Conservation (phyloP, 2,797 vertebrate species). For the Rhadinocentrus ornatus region DNA sequence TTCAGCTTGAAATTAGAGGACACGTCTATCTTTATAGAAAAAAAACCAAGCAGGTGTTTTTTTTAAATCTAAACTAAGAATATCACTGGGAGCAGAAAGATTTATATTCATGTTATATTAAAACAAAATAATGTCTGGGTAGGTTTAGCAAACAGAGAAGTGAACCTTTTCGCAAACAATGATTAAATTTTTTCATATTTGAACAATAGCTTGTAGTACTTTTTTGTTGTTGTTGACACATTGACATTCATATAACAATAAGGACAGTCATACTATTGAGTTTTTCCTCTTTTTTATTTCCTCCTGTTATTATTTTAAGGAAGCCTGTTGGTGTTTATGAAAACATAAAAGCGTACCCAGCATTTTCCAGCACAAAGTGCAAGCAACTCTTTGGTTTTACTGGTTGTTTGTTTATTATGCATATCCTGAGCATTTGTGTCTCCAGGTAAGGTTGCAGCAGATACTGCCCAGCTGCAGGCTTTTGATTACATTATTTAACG, state of each 20-base stretch:
- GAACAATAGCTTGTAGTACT: background rate
- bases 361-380: conserved; percentile 6
- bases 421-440: background rate
- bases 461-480: conserved; percentile 29
- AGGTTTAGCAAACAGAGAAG: conserved; percentile 16
- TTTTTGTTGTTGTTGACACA: background rate
- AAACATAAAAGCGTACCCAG: conserved; percentile 8
- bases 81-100: conserved; percentile 20
- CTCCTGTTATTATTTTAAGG: conserved; percentile 59
- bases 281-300: conserved; percentile 35
- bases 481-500: conserved; percentile 51
- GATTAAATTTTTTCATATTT: background rate
- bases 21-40: conserved; percentile 30
- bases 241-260: conserved; percentile 5
- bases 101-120: conserved; percentile 28
- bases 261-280: background rate
- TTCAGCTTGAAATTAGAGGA: conserved; percentile 34
- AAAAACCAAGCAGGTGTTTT: conserved; percentile 25
- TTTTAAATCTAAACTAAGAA: conserved; percentile 19
- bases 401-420: background rate
- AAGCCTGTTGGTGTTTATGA: conserved; percentile 49
- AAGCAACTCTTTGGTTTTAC: background rate
- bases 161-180: conserved; percentile 2
- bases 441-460: background rate
- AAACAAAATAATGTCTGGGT: conserved; percentile 27